Conservation (phyloP, 2,888 invertebrate genomes). For the Megastigmus dorsalis region DNA sequence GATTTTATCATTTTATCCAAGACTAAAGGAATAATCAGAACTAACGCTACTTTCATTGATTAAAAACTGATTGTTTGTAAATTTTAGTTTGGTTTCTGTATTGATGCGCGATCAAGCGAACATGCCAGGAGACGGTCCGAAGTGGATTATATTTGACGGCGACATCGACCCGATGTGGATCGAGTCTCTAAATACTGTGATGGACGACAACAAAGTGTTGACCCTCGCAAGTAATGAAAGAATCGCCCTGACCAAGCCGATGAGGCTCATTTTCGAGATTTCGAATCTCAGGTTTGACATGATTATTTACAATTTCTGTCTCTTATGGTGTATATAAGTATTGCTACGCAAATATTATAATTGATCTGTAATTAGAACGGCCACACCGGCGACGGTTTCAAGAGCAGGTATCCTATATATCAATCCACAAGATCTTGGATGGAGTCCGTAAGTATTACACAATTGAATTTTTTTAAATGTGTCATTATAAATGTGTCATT, state of each 20-base stretch:
- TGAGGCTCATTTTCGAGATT: conserved; percentile 96
- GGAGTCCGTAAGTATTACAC: conserved; percentile 86
- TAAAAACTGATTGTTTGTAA: no score
- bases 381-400: conserved; percentile 97
- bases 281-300: conserved; percentile 79
- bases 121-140: conserved; percentile 88
- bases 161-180: conserved; percentile 99
- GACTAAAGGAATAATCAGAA: no score
- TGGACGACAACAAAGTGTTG: conserved; percentile 97
- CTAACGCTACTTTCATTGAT: no score
- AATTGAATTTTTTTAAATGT: neutral
- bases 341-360: no score
- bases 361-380: conserved; percentile 78
- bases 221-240: conserved; percentile 96
- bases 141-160: conserved; percentile 97
- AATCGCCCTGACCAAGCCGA: conserved; percentile 90
- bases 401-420: conserved; percentile 95
- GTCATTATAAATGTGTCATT: no score
- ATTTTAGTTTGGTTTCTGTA: conserved; percentile 85
- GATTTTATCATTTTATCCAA: no score
- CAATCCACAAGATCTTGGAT: conserved; percentile 94
- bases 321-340: neutral
- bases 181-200: conserved; percentile 95
- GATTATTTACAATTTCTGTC: neutral
- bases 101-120: conserved; percentile 96